Evolutionary conservation across 2,113 vertebrate genomes (phyloP), one percentile per base, ranked within the genome.

Genomic region (Corythoichthys intestinalis): DNA sequence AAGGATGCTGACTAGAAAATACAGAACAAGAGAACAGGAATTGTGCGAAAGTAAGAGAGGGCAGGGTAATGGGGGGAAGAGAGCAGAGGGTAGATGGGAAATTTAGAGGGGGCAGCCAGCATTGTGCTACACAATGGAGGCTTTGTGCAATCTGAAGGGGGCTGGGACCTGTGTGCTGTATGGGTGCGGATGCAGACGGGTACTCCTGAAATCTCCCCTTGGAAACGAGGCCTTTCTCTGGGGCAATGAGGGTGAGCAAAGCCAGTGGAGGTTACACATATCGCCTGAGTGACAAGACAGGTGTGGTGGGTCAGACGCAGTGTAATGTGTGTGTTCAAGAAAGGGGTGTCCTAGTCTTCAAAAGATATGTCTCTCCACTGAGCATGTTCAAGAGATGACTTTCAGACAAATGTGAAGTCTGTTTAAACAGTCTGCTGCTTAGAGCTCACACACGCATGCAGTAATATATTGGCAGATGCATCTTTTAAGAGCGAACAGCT

Each of bases 51-150:
- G 72, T 39, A 52, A 64, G 53, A 75, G 61, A 73, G 78, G 70
- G 67, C 49, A 71, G 75, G 73, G 76, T 84, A 81, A 74, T 74
- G 79, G 71, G 81, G 75, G 73, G 69, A 66, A 68, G 49, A 62
- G 78, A 79, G 76, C 71, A 75, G 75, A 84, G 85, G 78, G 72
- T 79, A 72, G 61, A 76, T 75, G 76, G 83, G 74, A 79, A 69
- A 83, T 66, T 81, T 75, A 79, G 74, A 80, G 84, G 78, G 88
- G 84, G 82, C 50, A 72, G 72, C 67, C 83, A 62, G 70, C 62
- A 91, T 90, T 90, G 88, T 89, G 76, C 60, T 76, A 75, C 72
- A 90, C 90, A 91, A 90, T 85, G 73, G 82, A 77, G 76, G 78
- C 90, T 89, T 90, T 91, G 88, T 90, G 80, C 66, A 57, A 52